These are phyloP conservation scores for Pseudachorutes palmiensis DNA, from an alignment of 1,140 invertebrate species.

Conservation along the genomic window DNA sequence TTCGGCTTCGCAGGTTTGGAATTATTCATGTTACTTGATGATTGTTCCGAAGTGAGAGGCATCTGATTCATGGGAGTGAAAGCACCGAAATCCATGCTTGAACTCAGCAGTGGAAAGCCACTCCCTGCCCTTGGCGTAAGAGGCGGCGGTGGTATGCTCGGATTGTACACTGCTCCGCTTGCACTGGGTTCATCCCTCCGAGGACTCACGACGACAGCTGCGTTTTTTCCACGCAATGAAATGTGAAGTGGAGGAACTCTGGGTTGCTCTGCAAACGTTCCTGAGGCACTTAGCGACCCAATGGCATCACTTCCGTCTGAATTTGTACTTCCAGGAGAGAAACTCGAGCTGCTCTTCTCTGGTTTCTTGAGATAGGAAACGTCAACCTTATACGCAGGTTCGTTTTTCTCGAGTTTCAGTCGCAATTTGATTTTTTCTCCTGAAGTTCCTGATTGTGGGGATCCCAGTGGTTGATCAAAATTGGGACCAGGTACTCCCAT, in stretches of 20 bases:
- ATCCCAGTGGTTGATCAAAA: constrained; percentile 5
- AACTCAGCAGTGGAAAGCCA: not conserved
- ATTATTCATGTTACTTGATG: no score
- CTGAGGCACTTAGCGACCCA: not conserved
- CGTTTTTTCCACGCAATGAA: constrained; percentile 71
- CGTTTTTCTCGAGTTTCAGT: constrained; percentile 71
- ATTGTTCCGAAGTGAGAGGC: not conserved
- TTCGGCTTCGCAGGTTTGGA: not conserved
- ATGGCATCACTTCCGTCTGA: constrained; percentile 23
- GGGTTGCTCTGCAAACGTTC: constrained; percentile 51
- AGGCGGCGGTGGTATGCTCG: not conserved
- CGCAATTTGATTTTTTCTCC: constrained; percentile 74
- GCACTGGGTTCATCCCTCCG: constrained; percentile 52
- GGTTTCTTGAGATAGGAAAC: constrained; percentile 57
- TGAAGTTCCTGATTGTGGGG: constrained; percentile 26
- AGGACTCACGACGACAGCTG: constrained; percentile 74
- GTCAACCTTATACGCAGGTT: constrained; percentile 72
- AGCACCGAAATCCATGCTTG: not conserved
- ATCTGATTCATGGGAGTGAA: not conserved
- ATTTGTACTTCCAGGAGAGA: not conserved
- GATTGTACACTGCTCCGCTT: not conserved
- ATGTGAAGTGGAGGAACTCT: constrained; percentile 82
- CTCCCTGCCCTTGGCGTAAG: not conserved
- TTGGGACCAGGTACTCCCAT: not conserved
- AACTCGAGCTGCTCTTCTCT: constrained; percentile 42